Evolutionary conservation across 2,113 vertebrate genomes (phyloP).

Genomic region (Ploceus nigricollis): DNA sequence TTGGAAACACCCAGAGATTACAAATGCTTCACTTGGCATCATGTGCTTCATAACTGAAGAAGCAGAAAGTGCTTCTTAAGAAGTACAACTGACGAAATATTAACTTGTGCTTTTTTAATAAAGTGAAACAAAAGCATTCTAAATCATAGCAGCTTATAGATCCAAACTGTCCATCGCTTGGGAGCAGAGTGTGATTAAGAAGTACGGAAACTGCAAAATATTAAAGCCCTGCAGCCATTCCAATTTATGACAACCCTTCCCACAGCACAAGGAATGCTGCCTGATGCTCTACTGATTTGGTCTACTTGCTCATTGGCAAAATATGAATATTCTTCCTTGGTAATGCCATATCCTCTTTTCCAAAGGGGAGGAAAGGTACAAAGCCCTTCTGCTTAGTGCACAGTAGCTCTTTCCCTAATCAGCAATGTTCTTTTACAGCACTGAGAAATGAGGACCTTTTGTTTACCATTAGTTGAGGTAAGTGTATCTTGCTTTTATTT

Average conservation of each 20-base stretch:
- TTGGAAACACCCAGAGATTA: background rate
- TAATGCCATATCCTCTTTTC: background rate
- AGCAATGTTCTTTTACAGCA: slow-evolving; percentile 18
- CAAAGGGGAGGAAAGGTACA: background rate
- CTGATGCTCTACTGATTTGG: background rate
- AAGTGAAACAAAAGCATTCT: slow-evolving; percentile 17
- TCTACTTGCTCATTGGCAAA: background rate
- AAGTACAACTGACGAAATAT: slow-evolving; percentile 4
- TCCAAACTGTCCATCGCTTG: background rate
- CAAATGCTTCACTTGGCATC: background rate
- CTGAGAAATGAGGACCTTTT: slow-evolving; percentile 54
- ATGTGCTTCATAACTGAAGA: accelerated
- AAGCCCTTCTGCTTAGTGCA: background rate
- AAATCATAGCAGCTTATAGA: background rate
- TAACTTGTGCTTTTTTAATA: slow-evolving; percentile 56
- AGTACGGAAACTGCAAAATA: background rate
- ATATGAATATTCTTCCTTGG: background rate
- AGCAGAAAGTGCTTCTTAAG: background rate
- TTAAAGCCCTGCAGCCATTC: slow-evolving; percentile 1
- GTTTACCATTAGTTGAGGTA: slow-evolving; percentile 63
- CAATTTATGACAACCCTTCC: background rate
- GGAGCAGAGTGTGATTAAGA: background rate
- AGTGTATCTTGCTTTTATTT: slow-evolving; percentile 66
- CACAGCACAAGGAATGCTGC: background rate
- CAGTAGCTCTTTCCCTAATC: slow-evolving; percentile 14